Conservation (phyloP, 1,140 invertebrate species). For the Caerostris darwini region DNA sequence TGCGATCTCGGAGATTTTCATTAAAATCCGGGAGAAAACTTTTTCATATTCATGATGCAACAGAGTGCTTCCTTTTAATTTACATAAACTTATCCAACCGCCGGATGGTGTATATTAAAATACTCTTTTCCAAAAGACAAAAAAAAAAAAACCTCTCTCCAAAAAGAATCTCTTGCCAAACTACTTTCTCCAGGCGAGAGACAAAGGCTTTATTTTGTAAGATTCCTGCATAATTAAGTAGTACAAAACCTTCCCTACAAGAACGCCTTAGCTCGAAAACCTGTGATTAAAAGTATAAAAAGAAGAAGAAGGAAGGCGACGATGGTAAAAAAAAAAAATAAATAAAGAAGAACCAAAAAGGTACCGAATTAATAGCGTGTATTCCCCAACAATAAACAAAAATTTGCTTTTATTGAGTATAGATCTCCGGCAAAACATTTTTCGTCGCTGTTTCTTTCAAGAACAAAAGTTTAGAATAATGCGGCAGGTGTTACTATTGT, state of each 20-base stretch:
- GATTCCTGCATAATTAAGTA: constrained; percentile 77
- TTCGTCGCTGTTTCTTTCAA: constrained; percentile 72
- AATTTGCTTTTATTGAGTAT: constrained; percentile 77
- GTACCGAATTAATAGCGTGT: constrained; percentile 71
- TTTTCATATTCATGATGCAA: constrained; percentile 77
- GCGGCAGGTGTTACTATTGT: constrained; percentile 77
- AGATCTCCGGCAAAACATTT: constrained; percentile 76
- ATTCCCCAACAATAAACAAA: constrained; percentile 72
- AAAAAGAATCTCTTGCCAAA: constrained; percentile 50
- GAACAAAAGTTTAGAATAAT: constrained; percentile 74
- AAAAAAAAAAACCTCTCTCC: constrained; percentile 18
- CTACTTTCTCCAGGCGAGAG: constrained; percentile 36
- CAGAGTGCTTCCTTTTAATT: constrained; percentile 70
- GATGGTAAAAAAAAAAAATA: background rate
- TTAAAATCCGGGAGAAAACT: constrained; percentile 70
- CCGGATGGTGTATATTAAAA: constrained; percentile 74
- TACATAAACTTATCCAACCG: constrained; percentile 70
- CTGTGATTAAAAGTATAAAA: constrained; percentile 65
- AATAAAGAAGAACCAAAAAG: constrained; percentile 51
- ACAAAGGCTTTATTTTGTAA: constrained; percentile 77
- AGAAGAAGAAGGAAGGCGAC: background rate
- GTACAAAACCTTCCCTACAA: constrained; percentile 75
- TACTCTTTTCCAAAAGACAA: constrained; percentile 36
- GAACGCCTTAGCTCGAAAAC: background rate
- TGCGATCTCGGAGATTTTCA: constrained; percentile 75